A percentile compares a stretch with the other conserved stretches of the same genome.
phyloP scores from a whole-genome alignment of 2,888 invertebrate species.

The Erannis defoliaria region DNA sequence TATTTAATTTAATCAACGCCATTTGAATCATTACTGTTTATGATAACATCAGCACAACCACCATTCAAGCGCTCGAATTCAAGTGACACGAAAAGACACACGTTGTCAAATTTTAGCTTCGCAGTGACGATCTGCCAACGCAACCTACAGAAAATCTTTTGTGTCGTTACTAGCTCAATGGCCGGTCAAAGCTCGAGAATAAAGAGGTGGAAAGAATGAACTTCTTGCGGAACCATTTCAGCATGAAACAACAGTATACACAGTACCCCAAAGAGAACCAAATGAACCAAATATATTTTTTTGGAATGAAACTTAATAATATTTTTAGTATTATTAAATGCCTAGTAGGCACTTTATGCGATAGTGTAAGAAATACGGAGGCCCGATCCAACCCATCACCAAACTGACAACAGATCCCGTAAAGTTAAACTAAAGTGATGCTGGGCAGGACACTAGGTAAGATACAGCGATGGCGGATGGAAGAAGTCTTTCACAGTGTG shows the following conservation, averaged over 20 bases:
- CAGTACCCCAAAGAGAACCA: slow-evolving; percentile 9
- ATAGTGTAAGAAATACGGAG: too few relatives aligned
- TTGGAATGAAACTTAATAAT: too few relatives aligned
- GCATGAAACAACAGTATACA: slow-evolving; percentile 3
- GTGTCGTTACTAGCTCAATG: slow-evolving; percentile 37
- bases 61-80: background rate
- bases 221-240: slow-evolving; percentile 35
- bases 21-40: background rate
- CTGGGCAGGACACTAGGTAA: too few relatives aligned
- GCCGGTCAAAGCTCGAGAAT: slow-evolving; percentile 38
- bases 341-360: too few relatives aligned
- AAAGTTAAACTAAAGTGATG: too few relatives aligned
- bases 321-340: background rate
- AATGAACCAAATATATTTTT: too few relatives aligned
- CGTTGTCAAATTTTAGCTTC: slow-evolving; percentile 30
- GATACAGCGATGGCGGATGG: too few relatives aligned
- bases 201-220: slow-evolving; percentile 37
- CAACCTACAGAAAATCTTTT: slow-evolving; percentile 37
- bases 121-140: slow-evolving; percentile 31
- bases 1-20: too few relatives aligned
- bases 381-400: too few relatives aligned
- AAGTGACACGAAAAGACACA: slow-evolving; percentile 15
- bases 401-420: too few relatives aligned
- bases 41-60: background rate
- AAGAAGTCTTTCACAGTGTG: too few relatives aligned